A percentile compares a stretch with the other conserved stretches of the same genome.
These are phyloP conservation scores for Hetaerina titia DNA, from an alignment of 2,888 invertebrate species.

Conservation along the genomic window DNA sequence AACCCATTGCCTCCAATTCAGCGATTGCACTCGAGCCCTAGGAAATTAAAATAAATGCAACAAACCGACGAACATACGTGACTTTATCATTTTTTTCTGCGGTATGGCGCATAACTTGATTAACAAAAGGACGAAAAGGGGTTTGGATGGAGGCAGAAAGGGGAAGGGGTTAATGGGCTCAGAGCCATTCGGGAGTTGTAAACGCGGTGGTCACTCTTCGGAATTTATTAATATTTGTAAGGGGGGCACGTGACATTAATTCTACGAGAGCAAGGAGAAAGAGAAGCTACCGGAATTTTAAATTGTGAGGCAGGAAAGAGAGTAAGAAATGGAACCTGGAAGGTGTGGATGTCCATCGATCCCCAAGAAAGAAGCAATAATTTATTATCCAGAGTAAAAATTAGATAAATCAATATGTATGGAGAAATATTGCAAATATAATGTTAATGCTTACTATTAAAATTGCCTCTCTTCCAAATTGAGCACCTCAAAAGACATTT, in stretches of 20 bases:
- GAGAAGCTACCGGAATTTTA: neutral
- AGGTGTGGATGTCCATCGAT: too few species aligned
- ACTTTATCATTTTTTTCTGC: neutral
- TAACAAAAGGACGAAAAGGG: neutral
- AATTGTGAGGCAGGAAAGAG: neutral
- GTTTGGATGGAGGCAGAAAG: neutral
- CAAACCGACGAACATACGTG: slow-evolving; percentile 19
- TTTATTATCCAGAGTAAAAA: too few species aligned
- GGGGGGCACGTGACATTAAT: slow-evolving; percentile 9
- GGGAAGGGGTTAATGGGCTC: neutral
- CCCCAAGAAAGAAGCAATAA: too few species aligned
- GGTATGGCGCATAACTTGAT: neutral
- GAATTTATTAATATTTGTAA: slow-evolving; percentile 3
- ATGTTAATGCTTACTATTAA: too few species aligned
- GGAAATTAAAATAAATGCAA: slow-evolving; percentile 25
- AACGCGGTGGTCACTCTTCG: neutral
- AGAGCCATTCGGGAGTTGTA: neutral
- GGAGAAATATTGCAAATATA: too few species aligned
- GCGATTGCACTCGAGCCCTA: neutral
- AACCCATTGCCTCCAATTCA: slow-evolving; percentile 21
- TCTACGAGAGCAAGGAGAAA: neutral
- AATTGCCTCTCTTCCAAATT: too few species aligned
- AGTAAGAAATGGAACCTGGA: neutral
- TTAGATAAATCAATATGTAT: too few species aligned
- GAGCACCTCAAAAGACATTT: too few species aligned